Evolutionary conservation across 2,113 vertebrate genomes (phyloP), one percentile per base, ranked within the genome.

Genomic region (Leucopternis melanops): DNA sequence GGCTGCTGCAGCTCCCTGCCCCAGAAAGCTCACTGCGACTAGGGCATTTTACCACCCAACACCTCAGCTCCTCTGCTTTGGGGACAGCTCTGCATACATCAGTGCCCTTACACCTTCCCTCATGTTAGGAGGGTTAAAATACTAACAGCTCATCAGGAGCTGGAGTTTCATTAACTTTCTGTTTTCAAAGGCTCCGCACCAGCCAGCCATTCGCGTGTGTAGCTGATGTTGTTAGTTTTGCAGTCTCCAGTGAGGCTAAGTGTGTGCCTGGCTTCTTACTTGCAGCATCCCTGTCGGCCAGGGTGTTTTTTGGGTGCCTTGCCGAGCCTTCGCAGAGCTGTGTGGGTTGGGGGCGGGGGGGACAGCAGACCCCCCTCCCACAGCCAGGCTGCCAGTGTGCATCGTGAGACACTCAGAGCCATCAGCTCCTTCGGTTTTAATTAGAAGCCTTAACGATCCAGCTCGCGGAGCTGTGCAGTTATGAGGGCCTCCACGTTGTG

Each of bases 131-230:
- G 58, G 18, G 44, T 67, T 95, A 26, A 38, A 71, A 34, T 13
- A 8, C 27, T 25, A 78, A 9, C 88, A 71, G 49, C 45, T 78
- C 19, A 0, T 16, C 34, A 32, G 58, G 27, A 71, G 3, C 42
- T 58, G 65, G 54, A 71, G 23, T 83, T 83, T 25, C 16, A 34
- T 91, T 34, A 73, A 74, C 49, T 72, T 34, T 19, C 0, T 57
- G 19, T 49, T 82, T 80, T 8, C 22, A 67, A 36, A 38, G 57
- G 61, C 82, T 86, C 50, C 4, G 1, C 25, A 66, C 65, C 82
- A 81, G 82, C 57, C 11, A 0, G 2, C 16, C 0, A 0, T 58
- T 63, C 3, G 5, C 0, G 0, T 16, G 12, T 0, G 0, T 21
- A 44, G 34, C 58, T 34, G 65, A 12, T 0, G 3, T 26, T n/a